phyloP scores from a whole-genome alignment of 2,113 vertebrate species.

The Romanogobio albipinnatus region DNA sequence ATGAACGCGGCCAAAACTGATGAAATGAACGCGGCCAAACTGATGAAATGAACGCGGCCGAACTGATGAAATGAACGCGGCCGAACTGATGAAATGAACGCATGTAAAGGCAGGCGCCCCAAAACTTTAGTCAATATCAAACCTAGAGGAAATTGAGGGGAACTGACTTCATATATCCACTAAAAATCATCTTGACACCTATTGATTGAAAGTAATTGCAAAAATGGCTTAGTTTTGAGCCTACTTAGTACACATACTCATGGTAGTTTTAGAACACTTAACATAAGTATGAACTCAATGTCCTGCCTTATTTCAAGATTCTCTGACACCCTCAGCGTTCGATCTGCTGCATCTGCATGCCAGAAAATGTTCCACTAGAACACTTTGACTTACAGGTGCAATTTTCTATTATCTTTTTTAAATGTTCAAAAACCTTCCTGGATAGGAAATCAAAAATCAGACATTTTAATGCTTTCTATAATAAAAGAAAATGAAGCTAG shows the following conservation, averaged over 20 bases:
- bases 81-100: too few relatives aligned
- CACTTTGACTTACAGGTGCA: not conserved
- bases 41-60: too few relatives aligned
- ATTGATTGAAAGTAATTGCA: too few relatives aligned
- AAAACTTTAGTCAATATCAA: not conserved
- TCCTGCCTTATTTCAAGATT: not conserved
- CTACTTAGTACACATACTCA: not conserved
- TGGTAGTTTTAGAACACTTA: not conserved
- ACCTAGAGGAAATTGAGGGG: not conserved
- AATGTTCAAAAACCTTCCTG: not conserved
- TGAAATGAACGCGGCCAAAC: too few relatives aligned
- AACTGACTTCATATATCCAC: too few relatives aligned
- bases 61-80: too few relatives aligned
- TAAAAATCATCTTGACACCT: too few relatives aligned
- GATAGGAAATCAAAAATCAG: not conserved
- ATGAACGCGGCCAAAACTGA: too few relatives aligned
- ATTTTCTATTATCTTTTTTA: not conserved
- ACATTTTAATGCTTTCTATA: not conserved
- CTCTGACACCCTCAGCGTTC: not conserved
- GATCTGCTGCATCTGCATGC: not conserved
- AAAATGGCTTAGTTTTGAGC: not conserved
- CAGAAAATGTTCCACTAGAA: not conserved
- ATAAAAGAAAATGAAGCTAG: not conserved
- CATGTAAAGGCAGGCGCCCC: too few relatives aligned
- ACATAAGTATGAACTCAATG: not conserved